phyloP scores from a whole-genome alignment of 2,888 invertebrate genomes.

The Capitulum mitella region DNA sequence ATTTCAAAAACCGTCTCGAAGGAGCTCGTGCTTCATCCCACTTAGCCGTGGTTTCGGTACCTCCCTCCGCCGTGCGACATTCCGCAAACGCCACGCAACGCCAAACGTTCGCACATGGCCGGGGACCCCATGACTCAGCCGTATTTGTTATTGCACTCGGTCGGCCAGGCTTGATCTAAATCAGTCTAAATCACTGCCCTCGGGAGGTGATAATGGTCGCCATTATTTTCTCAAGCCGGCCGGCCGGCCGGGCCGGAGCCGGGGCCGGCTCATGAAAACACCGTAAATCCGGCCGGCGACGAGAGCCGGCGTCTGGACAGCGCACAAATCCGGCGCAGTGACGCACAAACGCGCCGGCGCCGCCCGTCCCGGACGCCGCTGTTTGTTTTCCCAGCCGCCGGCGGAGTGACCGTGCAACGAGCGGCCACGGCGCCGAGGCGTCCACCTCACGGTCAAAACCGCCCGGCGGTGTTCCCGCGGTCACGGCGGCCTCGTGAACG shows the following conservation, averaged over 20 bases:
- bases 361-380: background rate
- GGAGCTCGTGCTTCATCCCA: too few species aligned
- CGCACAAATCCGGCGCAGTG: background rate
- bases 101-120: background rate
- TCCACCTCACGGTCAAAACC: too few species aligned
- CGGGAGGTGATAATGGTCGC: background rate
- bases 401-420: background rate
- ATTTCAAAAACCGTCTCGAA: too few species aligned
- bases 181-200: background rate
- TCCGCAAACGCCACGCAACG: too few species aligned
- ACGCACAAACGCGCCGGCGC: background rate
- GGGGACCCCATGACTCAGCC: background rate
- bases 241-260: background rate
- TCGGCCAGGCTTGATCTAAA: background rate
- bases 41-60: too few species aligned
- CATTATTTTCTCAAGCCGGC: background rate
- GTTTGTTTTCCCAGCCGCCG: background rate
- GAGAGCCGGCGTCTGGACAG: background rate
- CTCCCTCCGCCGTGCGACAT: too few species aligned
- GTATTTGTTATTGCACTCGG: background rate
- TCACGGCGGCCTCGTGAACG: too few species aligned
- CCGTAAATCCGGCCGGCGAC: background rate
- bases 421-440: too few species aligned
- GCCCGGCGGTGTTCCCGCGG: too few species aligned
- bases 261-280: background rate